Percentiles rank a stretch among this genome's conserved stretches.
Evolutionary conservation across 2,113 vertebrate genomes (phyloP).

Genomic region (Pleuronectes platessa): DNA sequence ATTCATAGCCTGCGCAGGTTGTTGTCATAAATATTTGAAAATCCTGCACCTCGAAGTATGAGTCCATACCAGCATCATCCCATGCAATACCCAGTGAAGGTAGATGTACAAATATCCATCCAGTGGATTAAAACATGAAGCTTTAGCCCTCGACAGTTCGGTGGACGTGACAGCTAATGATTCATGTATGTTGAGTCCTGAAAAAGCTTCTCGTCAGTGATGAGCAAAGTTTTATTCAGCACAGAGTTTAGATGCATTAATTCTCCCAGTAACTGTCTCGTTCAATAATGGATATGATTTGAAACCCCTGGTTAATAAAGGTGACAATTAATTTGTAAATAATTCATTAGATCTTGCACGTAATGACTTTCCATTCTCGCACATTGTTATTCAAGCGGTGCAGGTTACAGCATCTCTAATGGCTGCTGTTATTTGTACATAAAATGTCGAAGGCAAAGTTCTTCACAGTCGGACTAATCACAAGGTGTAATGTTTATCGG

Average conservation of each 20-base stretch:
- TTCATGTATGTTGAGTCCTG: background rate
- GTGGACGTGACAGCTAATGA: background rate
- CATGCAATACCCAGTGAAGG: slow-evolving; percentile 40
- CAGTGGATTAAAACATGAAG: slow-evolving; percentile 12
- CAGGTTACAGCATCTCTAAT: background rate
- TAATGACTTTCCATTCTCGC: background rate
- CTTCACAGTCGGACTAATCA: background rate
- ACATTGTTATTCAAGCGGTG: background rate
- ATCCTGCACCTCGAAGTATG: slow-evolving; percentile 22
- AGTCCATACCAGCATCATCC: slow-evolving; percentile 15
- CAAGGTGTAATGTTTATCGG: no score
- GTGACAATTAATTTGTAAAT: background rate
- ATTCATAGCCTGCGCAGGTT: background rate
- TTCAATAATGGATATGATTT: background rate
- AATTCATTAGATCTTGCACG: background rate
- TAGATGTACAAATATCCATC: slow-evolving; percentile 4
- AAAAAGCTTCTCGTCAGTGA: background rate
- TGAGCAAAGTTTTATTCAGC: background rate
- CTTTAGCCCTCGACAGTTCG: background rate
- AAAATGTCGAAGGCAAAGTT: background rate
- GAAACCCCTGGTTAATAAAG: background rate
- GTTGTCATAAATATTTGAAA: slow-evolving; percentile 40
- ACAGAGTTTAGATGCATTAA: background rate
- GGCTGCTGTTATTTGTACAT: background rate
- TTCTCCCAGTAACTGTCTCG: background rate